Evolutionary conservation across 2,888 invertebrate species (phyloP).

Genomic region (Mythimna albipuncta): DNA sequence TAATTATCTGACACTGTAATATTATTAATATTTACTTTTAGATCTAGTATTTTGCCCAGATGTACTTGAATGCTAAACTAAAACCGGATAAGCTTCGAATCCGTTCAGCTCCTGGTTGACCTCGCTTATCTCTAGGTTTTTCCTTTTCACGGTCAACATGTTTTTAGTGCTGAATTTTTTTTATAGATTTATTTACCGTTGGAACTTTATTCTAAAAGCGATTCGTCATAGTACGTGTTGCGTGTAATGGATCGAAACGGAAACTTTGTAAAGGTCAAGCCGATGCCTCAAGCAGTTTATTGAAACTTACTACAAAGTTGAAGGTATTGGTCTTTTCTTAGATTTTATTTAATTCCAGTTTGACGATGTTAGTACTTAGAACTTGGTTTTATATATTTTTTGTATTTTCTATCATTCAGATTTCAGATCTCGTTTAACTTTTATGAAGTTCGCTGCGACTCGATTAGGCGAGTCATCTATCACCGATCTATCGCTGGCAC

Average conservation of each 20-base stretch:
- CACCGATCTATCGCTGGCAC: constrained; percentile 34
- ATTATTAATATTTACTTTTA: background rate
- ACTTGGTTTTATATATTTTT: constrained; percentile 7
- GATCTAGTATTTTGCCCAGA: background rate
- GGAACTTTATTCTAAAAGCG: constrained; percentile 25
- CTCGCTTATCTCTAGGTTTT: background rate
- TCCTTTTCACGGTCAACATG: constrained; percentile 6
- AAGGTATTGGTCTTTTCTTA: constrained; percentile 11
- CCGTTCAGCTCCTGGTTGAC: background rate
- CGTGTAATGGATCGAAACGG: constrained; percentile 51
- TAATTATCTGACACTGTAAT: too few relatives aligned
- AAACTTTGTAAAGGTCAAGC: constrained; percentile 47
- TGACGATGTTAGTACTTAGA: background rate
- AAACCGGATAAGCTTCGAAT: background rate
- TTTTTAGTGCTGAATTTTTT: constrained; percentile 30
- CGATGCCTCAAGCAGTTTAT: constrained; percentile 20
- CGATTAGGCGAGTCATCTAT: constrained; percentile 39
- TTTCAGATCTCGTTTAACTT: background rate
- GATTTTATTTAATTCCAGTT: background rate
- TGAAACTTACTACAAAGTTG: background rate
- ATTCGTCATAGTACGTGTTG: constrained; percentile 31
- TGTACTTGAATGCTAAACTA: background rate
- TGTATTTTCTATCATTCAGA: background rate
- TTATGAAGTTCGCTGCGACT: background rate
- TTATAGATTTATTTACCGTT: constrained; percentile 32